Percentiles rank a stretch among this genome's conserved stretches.
These are phyloP conservation scores for Porites australiensis DNA, from an alignment of 64 coral and sea anemone genomes.

Conservation along the genomic window DNA sequence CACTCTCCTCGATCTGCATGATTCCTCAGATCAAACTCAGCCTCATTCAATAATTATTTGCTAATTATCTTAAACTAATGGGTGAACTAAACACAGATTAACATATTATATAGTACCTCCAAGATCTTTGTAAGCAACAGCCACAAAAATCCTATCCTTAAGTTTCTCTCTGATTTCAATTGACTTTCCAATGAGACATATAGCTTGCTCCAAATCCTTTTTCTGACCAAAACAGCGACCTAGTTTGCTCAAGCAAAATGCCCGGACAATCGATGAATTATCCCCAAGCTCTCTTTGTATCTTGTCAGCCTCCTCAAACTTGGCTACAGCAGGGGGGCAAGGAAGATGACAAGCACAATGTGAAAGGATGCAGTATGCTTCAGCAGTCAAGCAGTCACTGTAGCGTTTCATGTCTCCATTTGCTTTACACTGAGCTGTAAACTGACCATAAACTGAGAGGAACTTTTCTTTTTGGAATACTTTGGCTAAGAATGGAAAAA, in stretches of 20 bases:
- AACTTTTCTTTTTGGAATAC: slow-evolving; percentile 84
- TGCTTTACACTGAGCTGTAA: slow-evolving; percentile 73
- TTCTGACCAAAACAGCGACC: slow-evolving; percentile 73
- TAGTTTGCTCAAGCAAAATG: slow-evolving; percentile 87
- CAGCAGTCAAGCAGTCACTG: slow-evolving; percentile 83
- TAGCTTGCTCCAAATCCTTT: slow-evolving; percentile 69
- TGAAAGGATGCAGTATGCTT: slow-evolving; percentile 91
- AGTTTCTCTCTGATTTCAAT: slow-evolving; percentile 75
- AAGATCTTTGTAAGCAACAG: slow-evolving; percentile 89
- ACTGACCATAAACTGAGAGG: slow-evolving; percentile 67
- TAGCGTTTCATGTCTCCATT: slow-evolving; percentile 65
- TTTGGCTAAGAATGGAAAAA: slow-evolving; percentile 85
- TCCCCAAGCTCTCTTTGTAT: slow-evolving; percentile 82
- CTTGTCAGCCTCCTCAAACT: slow-evolving; percentile 80
- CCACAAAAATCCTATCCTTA: slow-evolving; percentile 66
- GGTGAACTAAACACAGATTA: neutral
- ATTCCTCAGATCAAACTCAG: too few relatives aligned
- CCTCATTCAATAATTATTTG: too few relatives aligned
- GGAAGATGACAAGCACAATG: slow-evolving; percentile 93
- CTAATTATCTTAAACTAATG: too few relatives aligned
- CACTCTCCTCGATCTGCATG: too few relatives aligned
- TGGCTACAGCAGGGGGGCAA: slow-evolving; percentile 75
- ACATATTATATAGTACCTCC: slow-evolving; percentile 58
- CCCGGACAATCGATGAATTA: slow-evolving; percentile 60
- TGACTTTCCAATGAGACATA: slow-evolving; percentile 59